Conservation (phyloP, 1,140 invertebrate genomes). For the Diabrotica undecimpunctata region DNA sequence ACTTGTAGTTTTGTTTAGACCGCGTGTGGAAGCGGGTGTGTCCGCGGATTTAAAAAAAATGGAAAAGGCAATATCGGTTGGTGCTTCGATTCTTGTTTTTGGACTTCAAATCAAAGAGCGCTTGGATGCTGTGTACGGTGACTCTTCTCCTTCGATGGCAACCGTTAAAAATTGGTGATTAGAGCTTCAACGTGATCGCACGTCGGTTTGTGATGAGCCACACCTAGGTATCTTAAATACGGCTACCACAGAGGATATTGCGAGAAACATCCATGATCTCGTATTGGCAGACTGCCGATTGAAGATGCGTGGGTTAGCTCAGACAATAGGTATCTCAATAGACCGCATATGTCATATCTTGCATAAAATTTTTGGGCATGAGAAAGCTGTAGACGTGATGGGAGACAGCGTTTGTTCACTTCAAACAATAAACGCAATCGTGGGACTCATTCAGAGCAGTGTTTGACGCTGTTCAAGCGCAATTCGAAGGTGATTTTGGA, state of each 20-base stretch:
- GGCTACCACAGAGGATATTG: background rate
- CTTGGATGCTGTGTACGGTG: background rate
- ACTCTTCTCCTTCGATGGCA: no score
- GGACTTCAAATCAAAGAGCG: background rate
- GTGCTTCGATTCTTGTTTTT: background rate
- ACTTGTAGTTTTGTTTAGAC: no score
- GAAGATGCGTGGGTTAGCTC: background rate
- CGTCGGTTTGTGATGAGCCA: background rate
- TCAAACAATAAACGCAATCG: background rate
- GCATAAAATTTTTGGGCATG: background rate
- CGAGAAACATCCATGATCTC: background rate
- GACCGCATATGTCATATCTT: background rate
- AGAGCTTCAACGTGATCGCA: background rate
- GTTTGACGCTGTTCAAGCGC: no score
- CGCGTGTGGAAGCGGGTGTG: background rate
- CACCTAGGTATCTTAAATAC: background rate
- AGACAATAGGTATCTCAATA: background rate
- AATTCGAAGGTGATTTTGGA: no score
- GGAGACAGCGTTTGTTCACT: background rate
- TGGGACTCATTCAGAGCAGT: no score
- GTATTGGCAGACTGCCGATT: background rate
- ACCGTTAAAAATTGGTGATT: no score
- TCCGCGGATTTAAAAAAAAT: background rate
- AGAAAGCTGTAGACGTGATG: background rate
- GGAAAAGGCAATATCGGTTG: no score